A percentile compares a stretch with the other conserved stretches of the same genome.
Conservation (phyloP, 2,888 invertebrate genomes). For the Athrips mouffetella region DNA sequence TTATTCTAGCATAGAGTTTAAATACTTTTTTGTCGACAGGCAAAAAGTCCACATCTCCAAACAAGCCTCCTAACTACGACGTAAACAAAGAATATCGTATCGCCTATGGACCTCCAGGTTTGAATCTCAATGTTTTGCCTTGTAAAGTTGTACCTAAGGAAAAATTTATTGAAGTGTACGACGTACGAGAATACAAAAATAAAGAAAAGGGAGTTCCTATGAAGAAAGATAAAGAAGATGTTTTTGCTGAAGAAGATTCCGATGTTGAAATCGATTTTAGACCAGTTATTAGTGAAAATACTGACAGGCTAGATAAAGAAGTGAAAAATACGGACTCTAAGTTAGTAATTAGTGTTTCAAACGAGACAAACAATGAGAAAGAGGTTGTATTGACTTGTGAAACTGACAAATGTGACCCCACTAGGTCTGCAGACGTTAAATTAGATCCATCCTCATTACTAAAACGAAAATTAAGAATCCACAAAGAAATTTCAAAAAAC, state of each 20-base stretch:
- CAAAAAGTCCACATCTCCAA: conserved; percentile 12
- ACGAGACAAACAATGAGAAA: background rate
- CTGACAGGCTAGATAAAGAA: background rate
- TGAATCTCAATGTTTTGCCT: conserved; percentile 9
- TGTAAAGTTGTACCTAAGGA: conserved; percentile 25
- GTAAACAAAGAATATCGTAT: conserved; percentile 22
- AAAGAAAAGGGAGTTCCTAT: background rate
- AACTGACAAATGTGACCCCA: background rate
- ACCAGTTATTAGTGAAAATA: too few relatives aligned
- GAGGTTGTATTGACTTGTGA: background rate
- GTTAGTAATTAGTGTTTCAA: background rate
- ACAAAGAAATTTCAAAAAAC: conserved; percentile 23
- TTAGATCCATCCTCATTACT: conserved; percentile 22
- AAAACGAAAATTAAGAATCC: conserved; percentile 28
- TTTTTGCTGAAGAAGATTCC: conserved; percentile 36
- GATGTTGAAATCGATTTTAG: conserved; percentile 22
- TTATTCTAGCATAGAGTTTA: background rate
- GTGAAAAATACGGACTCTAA: background rate
- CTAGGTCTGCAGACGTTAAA: background rate
- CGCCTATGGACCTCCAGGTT: conserved; percentile 41
- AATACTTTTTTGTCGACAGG: background rate
- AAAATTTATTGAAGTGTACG: conserved; percentile 11
- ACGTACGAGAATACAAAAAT: background rate
- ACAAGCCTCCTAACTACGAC: conserved; percentile 22
- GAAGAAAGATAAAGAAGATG: conserved; percentile 17